Percentiles rank a stretch among this genome's conserved stretches.
These are phyloP conservation scores for Rhagonycha fulva DNA, from an alignment of 2,888 invertebrate species.

Conservation along the genomic window DNA sequence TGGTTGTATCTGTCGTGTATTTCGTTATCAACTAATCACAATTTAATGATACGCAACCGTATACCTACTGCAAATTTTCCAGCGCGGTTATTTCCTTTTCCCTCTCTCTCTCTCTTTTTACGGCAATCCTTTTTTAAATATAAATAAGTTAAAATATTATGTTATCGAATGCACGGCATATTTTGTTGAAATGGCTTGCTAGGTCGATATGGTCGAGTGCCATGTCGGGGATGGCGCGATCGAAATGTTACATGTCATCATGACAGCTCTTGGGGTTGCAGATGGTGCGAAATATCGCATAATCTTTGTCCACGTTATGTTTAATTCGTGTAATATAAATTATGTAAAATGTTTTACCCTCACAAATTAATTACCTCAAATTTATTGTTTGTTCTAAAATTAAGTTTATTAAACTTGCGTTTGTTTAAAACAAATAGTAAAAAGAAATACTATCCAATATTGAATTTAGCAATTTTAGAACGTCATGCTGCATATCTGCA, in stretches of 20 bases:
- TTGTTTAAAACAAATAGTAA: neutral
- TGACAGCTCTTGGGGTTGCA: conserved; percentile 14
- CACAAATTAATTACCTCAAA: neutral
- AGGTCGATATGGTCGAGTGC: conserved; percentile 30
- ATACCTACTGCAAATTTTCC: neutral
- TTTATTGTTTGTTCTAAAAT: neutral
- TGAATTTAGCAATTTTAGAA: conserved; percentile 1
- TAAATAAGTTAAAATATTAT: conserved; percentile 4
- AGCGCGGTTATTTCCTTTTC: neutral
- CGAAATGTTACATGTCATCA: conserved; percentile 18
- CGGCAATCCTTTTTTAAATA: neutral
- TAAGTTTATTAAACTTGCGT: neutral
- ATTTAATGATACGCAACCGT: conserved; percentile 33
- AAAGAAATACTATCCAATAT: neutral
- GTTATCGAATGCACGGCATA: conserved; percentile 13
- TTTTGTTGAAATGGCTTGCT: conserved; percentile 11
- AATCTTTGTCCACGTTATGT: conserved; percentile 3
- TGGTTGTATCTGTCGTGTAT: conserved; percentile 30
- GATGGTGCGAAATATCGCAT: conserved; percentile 16
- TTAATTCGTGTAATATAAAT: neutral
- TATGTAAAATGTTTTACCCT: neutral
- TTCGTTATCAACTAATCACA: conserved; percentile 35
- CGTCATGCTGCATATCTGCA: conserved; percentile 20
- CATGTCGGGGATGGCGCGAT: conserved; percentile 30
- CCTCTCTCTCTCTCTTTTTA: conserved; percentile 12